These are phyloP conservation scores for Henricia sp. DNA, from an alignment of 53 echinoderm and acorn worm genomes.

Conservation along the genomic window DNA sequence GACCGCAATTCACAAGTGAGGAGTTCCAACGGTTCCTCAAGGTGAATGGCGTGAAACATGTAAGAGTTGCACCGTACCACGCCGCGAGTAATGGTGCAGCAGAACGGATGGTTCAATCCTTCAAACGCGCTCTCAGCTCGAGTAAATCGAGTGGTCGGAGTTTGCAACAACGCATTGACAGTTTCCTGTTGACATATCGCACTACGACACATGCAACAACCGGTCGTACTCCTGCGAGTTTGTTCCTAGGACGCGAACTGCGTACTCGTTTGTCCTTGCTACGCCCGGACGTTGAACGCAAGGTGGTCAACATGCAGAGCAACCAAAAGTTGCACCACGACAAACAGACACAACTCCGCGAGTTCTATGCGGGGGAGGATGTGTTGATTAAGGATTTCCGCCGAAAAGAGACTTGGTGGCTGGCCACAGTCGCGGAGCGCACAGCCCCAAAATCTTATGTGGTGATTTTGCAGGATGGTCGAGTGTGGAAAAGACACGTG, in stretches of 20 bases:
- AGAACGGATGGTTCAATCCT: constrained; percentile 49
- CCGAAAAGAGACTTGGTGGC: constrained; percentile 12
- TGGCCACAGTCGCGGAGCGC: constrained; percentile 5
- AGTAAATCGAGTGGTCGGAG: constrained; percentile 22
- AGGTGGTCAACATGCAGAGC: too few species aligned
- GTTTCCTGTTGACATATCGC: constrained; percentile 46
- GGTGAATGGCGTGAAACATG: constrained; percentile 37
- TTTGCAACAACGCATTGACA: constrained; percentile 61
- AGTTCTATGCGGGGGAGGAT: constrained; percentile 16
- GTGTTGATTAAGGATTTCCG: constrained; percentile 57
- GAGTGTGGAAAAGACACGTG: constrained; percentile 52
- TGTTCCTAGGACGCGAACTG: constrained; percentile 48
- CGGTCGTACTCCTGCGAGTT: constrained; percentile 54
- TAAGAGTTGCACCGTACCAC: constrained; percentile 5
- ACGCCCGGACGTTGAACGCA: constrained; percentile 8
- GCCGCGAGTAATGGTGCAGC: too few species aligned
- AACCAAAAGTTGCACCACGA: constrained; percentile 34
- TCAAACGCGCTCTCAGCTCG: constrained; percentile 48
- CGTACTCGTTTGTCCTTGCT: constrained; percentile 25
- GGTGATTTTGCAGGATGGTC: constrained; percentile 30
- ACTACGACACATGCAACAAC: constrained; percentile 57
- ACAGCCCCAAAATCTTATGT: constrained; percentile 52
- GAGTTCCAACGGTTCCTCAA: constrained; percentile 10
- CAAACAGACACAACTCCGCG: constrained; percentile 1
- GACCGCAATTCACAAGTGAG: constrained; percentile 14